These are phyloP conservation scores for Panthera tigris DNA, from an alignment of 2,113 vertebrate genomes.

Conservation along the genomic window DNA sequence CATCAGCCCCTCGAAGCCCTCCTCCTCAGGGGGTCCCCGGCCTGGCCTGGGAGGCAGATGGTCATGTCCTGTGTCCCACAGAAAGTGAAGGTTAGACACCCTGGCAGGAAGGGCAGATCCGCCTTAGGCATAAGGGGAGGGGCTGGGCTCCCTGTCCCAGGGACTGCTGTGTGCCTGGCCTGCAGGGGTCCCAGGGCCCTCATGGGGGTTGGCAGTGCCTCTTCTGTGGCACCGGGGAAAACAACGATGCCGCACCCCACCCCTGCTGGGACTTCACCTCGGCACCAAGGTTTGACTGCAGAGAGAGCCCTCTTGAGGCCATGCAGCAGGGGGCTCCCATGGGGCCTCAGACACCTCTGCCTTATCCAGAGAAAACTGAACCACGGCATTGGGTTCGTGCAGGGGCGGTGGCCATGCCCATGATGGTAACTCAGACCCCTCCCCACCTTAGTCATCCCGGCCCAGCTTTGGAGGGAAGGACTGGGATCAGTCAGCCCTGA, in stretches of 20 bases:
- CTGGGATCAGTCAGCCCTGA: background rate
- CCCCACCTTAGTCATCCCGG: background rate
- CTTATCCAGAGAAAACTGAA: background rate
- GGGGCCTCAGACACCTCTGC: background rate
- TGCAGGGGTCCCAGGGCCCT: too few species aligned
- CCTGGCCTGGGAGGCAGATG: background rate
- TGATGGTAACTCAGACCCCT: background rate
- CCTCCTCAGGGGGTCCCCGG: accelerated
- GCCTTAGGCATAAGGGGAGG: accelerated
- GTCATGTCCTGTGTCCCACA: accelerated
- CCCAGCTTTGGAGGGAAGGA: background rate
- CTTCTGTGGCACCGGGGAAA: background rate
- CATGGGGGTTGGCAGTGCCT: background rate
- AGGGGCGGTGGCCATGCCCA: background rate
- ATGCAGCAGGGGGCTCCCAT: background rate
- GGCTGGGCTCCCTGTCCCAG: background rate
- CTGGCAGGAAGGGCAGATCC: background rate
- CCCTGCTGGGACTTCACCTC: background rate
- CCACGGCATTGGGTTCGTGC: too few species aligned
- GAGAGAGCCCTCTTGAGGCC: background rate
- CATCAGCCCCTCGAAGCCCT: background rate
- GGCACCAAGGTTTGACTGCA: background rate
- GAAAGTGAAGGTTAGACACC: background rate
- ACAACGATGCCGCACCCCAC: accelerated
- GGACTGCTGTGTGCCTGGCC: background rate